Evolutionary conservation across 2,888 invertebrate species (phyloP).

Genomic region (Teleogryllus oceanicus): DNA sequence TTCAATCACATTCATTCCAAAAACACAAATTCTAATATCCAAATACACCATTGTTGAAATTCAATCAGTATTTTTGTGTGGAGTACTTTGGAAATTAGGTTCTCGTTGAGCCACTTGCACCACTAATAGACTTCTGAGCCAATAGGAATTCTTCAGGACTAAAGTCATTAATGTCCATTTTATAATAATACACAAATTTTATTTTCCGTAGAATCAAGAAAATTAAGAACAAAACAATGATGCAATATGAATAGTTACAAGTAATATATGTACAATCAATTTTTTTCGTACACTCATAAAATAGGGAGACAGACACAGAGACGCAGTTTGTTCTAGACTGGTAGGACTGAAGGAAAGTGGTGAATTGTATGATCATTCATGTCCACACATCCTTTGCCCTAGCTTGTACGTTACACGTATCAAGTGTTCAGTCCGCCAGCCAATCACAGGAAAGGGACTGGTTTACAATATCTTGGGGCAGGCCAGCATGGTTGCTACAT

Average conservation of each 20-base stretch:
- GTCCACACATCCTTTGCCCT: slow-evolving; percentile 24
- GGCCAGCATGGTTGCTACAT: slow-evolving; percentile 43
- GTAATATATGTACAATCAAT: slow-evolving; percentile 53
- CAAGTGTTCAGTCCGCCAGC: slow-evolving; percentile 23
- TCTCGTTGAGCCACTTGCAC: not conserved
- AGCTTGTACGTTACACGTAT: slow-evolving; percentile 6
- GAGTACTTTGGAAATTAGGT: not conserved
- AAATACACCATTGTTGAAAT: not conserved
- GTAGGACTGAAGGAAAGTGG: not conserved
- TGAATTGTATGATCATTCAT: slow-evolving; percentile 39
- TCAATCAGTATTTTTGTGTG: not conserved
- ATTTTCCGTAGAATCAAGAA: slow-evolving; percentile 52
- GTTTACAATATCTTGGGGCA: slow-evolving; percentile 37
- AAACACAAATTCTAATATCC: not conserved
- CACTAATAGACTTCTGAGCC: slow-evolving; percentile 1
- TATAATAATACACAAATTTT: slow-evolving; percentile 56
- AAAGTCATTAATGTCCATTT: slow-evolving; percentile 27
- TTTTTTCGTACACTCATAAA: slow-evolving; percentile 48
- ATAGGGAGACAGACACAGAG: slow-evolving; percentile 41
- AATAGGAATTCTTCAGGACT: not conserved
- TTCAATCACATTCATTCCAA: not conserved
- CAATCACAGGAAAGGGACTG: slow-evolving; percentile 28
- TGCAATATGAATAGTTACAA: slow-evolving; percentile 56
- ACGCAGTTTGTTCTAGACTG: slow-evolving; percentile 7
- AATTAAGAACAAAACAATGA: slow-evolving; percentile 51